Evolutionary conservation across 1,140 invertebrate genomes (phyloP).

Genomic region (Zaprionus ghesquierei): DNA sequence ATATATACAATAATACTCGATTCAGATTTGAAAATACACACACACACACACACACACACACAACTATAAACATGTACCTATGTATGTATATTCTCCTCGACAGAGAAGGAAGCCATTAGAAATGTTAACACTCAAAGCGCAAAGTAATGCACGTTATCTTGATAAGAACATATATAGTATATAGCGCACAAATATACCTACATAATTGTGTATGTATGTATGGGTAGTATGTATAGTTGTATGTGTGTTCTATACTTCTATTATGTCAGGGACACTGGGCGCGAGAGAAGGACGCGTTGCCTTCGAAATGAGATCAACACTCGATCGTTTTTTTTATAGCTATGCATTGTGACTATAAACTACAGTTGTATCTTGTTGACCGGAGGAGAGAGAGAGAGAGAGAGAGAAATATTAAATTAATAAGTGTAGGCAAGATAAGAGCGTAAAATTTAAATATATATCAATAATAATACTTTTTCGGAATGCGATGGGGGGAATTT

Average conservation of each 20-base stretch:
- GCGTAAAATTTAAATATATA: neutral
- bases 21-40: slow-evolving; percentile 10
- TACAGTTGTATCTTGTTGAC: too few species aligned
- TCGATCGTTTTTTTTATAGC: neutral
- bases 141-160: slow-evolving; percentile 26
- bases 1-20: slow-evolving; percentile 6
- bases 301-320: neutral
- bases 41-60: neutral
- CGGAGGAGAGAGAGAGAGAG: too few species aligned
- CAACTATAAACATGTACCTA: neutral
- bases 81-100: neutral
- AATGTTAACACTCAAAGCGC: slow-evolving; percentile 12
- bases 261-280: slow-evolving; percentile 3
- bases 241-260: neutral
- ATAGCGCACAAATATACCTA: too few species aligned
- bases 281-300: neutral
- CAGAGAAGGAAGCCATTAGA: slow-evolving; percentile 30
- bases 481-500: neutral
- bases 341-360: neutral
- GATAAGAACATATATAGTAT: neutral
- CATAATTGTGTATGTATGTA: neutral
- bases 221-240: neutral
- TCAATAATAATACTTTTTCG: too few species aligned
- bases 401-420: neutral
- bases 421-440: neutral